A percentile compares a stretch with the other conserved stretches of the same genome.
These are phyloP conservation scores for Mizuhopecten yessoensis DNA, from an alignment of 1,140 invertebrate genomes.

Conservation along the genomic window DNA sequence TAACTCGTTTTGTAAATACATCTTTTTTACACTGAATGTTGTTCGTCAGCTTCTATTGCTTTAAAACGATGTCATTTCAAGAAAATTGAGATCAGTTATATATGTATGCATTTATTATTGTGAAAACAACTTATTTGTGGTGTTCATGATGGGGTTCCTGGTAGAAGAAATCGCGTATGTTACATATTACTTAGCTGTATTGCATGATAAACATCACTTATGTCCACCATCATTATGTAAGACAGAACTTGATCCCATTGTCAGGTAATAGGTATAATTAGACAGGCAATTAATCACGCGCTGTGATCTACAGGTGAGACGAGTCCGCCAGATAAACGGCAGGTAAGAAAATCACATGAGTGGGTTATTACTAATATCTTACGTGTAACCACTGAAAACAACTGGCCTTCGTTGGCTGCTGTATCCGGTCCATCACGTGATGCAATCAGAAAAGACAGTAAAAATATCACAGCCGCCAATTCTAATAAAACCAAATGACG, in stretches of 20 bases:
- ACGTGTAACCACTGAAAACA: neutral
- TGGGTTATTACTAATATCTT: too few species aligned
- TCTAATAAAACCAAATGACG: neutral
- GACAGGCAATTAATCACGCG: too few species aligned
- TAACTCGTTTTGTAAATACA: too few species aligned
- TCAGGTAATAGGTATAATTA: neutral
- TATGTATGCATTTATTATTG: too few species aligned
- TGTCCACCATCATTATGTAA: neutral
- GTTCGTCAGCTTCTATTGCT: too few species aligned
- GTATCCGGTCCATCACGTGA: neutral
- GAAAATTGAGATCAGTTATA: too few species aligned
- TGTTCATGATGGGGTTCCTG: too few species aligned
- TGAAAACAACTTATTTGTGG: too few species aligned
- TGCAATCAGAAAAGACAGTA: constrained; percentile 18
- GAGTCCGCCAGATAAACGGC: neutral
- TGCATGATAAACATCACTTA: neutral
- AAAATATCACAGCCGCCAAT: neutral
- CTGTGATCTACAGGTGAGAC: neutral
- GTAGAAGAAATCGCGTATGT: too few species aligned
- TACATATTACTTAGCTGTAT: neutral
- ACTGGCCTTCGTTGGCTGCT: neutral
- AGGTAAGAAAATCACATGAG: neutral
- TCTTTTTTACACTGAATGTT: too few species aligned
- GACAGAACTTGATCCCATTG: neutral
- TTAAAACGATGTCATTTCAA: too few species aligned